Evolutionary conservation across 2,113 vertebrate species (phyloP).

Genomic region (Myrmecobius fasciatus): DNA sequence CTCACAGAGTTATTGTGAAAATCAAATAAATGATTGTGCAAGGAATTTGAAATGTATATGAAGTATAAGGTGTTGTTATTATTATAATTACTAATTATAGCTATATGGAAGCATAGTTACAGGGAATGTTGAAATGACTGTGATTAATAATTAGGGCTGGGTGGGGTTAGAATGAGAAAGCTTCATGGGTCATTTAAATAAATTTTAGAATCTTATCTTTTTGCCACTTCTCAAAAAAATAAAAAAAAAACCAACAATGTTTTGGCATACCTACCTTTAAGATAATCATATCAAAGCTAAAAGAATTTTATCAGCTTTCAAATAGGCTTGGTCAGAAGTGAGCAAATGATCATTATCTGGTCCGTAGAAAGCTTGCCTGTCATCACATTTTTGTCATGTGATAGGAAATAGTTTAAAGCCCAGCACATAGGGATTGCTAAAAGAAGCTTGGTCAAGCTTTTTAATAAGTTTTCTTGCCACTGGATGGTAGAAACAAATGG

Average conservation of each 20-base stretch:
- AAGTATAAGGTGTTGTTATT: neutral
- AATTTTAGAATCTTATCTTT: neutral
- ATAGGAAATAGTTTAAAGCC: neutral
- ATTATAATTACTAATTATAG: slow-evolving; percentile 27
- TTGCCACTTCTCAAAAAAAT: slow-evolving; percentile 33
- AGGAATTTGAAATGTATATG: neutral
- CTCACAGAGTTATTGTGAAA: neutral
- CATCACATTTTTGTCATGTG: slow-evolving; percentile 9
- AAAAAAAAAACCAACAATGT: neutral
- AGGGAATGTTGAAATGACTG: neutral
- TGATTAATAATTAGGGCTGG: neutral
- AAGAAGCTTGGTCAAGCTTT: neutral
- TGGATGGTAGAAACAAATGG: neutral
- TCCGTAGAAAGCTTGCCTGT: slow-evolving; percentile 38
- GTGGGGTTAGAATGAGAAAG: slow-evolving; percentile 14
- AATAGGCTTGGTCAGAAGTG: slow-evolving; percentile 4
- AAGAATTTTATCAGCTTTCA: slow-evolving; percentile 52
- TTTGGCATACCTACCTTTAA: neutral
- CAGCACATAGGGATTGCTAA: neutral
- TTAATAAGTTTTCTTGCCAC: neutral
- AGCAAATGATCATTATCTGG: slow-evolving; percentile 39
- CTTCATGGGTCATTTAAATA: neutral
- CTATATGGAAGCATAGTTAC: slow-evolving; percentile 45
- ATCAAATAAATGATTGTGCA: neutral
- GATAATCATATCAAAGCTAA: slow-evolving; percentile 6